Conservation (phyloP, 2,113 vertebrate species). For the Callocephalon fimbriatum region DNA sequence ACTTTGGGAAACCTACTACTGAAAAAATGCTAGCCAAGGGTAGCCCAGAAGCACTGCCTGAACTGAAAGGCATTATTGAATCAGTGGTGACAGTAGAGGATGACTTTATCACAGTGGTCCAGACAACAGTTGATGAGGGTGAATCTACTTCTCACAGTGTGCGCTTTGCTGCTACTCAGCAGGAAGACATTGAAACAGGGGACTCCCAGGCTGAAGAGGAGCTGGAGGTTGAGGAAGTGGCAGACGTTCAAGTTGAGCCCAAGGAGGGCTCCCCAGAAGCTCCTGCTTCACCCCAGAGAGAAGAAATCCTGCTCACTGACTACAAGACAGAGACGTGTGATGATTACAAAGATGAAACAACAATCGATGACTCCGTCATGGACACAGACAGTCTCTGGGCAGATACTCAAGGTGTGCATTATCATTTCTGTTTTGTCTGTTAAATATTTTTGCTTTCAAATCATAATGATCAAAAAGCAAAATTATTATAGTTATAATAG, state of each 20-base stretch:
- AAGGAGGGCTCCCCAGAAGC: slow-evolving; percentile 82
- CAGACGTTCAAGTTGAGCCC: slow-evolving; percentile 81
- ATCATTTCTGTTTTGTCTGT: slow-evolving; percentile 67
- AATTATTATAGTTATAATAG: slow-evolving; percentile 2
- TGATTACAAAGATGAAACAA: slow-evolving; percentile 94
- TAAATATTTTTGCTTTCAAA: slow-evolving; percentile 59
- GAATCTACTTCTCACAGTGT: slow-evolving; percentile 91
- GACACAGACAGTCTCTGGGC: slow-evolving; percentile 97
- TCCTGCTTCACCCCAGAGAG: slow-evolving; percentile 80
- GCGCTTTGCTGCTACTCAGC: slow-evolving; percentile 87
- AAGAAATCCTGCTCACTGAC: slow-evolving; percentile 82
- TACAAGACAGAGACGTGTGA: slow-evolving; percentile 91
- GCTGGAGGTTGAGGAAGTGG: slow-evolving; percentile 67
- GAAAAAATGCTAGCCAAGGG: slow-evolving; percentile 59
- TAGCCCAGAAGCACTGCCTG: slow-evolving; percentile 51
- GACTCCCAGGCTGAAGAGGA: slow-evolving; percentile 74
- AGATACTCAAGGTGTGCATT: slow-evolving; percentile 94
- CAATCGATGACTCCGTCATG: slow-evolving; percentile 96
- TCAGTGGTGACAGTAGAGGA: slow-evolving; percentile 97
- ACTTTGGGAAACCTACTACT: slow-evolving; percentile 40
- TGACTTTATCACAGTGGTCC: slow-evolving; percentile 96
- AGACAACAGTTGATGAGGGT: slow-evolving; percentile 92
- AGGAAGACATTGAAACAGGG: slow-evolving; percentile 76
- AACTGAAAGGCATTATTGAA: slow-evolving; percentile 89
- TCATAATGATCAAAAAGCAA: slow-evolving; percentile 42